phyloP scores from a whole-genome alignment of 2,888 invertebrate species.

The Dorcus hopei region DNA sequence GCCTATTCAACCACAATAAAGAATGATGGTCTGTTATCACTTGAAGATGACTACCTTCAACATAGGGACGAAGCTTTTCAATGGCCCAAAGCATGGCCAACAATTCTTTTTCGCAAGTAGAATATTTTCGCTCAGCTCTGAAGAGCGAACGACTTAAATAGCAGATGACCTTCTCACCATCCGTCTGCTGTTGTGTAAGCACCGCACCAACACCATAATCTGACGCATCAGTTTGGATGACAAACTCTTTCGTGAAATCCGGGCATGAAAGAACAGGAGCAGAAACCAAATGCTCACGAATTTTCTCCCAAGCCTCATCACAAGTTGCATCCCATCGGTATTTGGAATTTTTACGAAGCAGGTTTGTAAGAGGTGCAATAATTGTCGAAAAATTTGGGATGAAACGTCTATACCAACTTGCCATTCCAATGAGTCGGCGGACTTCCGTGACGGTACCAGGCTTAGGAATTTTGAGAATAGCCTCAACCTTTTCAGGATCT shows the following conservation, averaged over 20 bases:
- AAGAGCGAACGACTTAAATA: constrained; percentile 17
- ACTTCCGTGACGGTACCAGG: constrained; percentile 15
- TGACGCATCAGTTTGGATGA: constrained; percentile 12
- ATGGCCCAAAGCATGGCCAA: constrained; percentile 8
- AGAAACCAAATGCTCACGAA: neutral
- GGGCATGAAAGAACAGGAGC: constrained; percentile 26
- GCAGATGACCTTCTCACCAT: constrained; percentile 6
- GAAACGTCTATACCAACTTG: constrained; percentile 15
- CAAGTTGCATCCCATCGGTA: constrained; percentile 12
- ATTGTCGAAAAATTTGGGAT: constrained; percentile 9
- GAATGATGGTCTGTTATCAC: neutral
- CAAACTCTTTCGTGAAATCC: constrained; percentile 22
- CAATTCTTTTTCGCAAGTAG: neutral
- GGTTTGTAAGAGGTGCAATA: neutral
- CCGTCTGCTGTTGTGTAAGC: neutral
- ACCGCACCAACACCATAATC: neutral
- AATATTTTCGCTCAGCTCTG: neutral
- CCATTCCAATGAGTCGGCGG: constrained; percentile 18
- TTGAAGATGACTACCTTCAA: neutral
- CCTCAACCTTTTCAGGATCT: constrained; percentile 11
- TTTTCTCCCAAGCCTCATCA: constrained; percentile 1
- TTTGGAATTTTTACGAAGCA: neutral
- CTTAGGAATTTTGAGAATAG: constrained; percentile 15
- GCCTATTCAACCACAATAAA: constrained; percentile 4
- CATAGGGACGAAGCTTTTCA: constrained; percentile 16